phyloP scores from a whole-genome alignment of 2,113 vertebrate genomes.

The Forbesichthys papilliferus region DNA sequence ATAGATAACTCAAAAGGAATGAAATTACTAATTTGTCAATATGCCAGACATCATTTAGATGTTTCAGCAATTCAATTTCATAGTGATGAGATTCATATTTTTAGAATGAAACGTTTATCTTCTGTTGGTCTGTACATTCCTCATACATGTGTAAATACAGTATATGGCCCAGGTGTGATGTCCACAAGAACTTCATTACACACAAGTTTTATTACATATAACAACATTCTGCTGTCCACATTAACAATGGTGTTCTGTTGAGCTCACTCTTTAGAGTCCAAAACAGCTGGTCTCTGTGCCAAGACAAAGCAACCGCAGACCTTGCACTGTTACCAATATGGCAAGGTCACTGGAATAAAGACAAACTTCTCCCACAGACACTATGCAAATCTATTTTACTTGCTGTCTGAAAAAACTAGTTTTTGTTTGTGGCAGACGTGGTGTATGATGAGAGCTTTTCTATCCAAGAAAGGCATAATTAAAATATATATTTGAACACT shows the following conservation, averaged over 20 bases:
- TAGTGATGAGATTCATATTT: neutral
- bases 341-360: slow-evolving; percentile 47
- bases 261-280: slow-evolving; percentile 50
- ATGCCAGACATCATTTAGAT: neutral
- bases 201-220: neutral
- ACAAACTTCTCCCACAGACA: slow-evolving; percentile 18
- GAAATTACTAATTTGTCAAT: too few species aligned
- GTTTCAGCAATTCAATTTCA: neutral
- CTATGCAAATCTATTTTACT: slow-evolving; percentile 22
- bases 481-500: slow-evolving; percentile 26
- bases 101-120: neutral
- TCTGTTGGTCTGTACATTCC: neutral
- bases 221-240: slow-evolving; percentile 21
- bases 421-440: slow-evolving; percentile 14
- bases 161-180: neutral
- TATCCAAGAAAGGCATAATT: slow-evolving; percentile 4
- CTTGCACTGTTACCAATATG: slow-evolving; percentile 51
- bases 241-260: slow-evolving; percentile 40
- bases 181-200: slow-evolving; percentile 43
- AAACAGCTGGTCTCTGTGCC: slow-evolving; percentile 38
- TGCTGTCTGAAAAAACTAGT: slow-evolving; percentile 15
- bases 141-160: neutral
- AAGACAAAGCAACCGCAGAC: slow-evolving; percentile 65
- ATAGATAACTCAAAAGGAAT: too few species aligned
- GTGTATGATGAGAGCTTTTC: slow-evolving; percentile 22